Base-by-base conservation (phyloP, 2,888 invertebrate species). In the Zootermopsis nevadensis region DNA sequence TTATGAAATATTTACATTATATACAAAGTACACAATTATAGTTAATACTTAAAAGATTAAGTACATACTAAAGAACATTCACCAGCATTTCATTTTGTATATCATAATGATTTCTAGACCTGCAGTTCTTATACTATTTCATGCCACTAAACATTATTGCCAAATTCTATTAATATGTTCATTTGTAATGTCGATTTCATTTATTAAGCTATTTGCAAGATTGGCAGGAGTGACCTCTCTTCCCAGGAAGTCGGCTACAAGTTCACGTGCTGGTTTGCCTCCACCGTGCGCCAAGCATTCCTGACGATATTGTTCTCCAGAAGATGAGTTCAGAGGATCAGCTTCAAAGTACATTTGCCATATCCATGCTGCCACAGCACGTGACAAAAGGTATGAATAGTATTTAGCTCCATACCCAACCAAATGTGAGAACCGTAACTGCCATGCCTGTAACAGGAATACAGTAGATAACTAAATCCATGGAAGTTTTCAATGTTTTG, bases 391-490 rank as follows among this genome's bases (percentile, higher is more conserved):
- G 90, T 99, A 99, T 0, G 99, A 96, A 89, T 99, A 99, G 90
- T 99, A 99, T 90, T 98, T 99, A 0, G 99, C 99, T 66, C 99
- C 99, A 90, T 99, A 99, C 1, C 99, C 98, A 7, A 99, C 96
- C 82, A 99, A 91, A 90, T 99, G 99, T 85, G 97, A 96, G 91
- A 99, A 99, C 84, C 99, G 92, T 87, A 97, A 92, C 88, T 99
- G 98, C 98, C 98, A 99, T 1, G 98, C 97, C 93, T 96, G 87
- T 1, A 87, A 86, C 86, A 83, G 85, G 84, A 83, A 84, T 84
- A 72, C 48, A 77, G 15, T 42, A 42, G 42, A 8, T 12, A 12
- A 10, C 6, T 69, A 27, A n/a, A 69, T 69, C n/a, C 33, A 33
- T 27, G 3, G 33, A 67, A 33, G 22, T n/a, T n/a, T 3, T 1